phyloP scores from a whole-genome alignment of 2,113 vertebrate genomes.

The Brachypteracias leptosomus region DNA sequence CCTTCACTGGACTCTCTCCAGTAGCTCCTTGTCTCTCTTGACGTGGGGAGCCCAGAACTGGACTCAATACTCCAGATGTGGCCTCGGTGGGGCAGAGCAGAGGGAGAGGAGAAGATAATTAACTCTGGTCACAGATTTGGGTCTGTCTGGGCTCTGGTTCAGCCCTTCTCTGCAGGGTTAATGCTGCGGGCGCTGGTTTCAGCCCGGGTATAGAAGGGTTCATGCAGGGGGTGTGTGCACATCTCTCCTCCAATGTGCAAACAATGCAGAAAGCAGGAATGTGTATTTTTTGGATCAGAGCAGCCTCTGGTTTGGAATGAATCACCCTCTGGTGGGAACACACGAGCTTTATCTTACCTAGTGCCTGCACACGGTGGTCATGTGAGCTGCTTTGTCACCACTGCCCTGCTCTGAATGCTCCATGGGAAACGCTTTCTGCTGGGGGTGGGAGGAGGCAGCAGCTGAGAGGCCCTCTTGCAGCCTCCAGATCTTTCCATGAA shows the following conservation, averaged over 20 bases:
- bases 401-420: background rate
- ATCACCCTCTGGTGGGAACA: background rate
- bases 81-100: background rate
- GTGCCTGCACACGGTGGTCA: background rate
- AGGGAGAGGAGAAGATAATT: background rate
- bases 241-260: background rate
- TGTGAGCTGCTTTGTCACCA: constrained; percentile 13
- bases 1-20: background rate
- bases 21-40: background rate
- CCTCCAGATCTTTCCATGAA: constrained; percentile 55
- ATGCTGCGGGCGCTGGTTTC: background rate
- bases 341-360: background rate
- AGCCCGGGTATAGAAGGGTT: background rate
- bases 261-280: background rate
- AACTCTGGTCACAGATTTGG: background rate
- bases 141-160: background rate
- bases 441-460: background rate
- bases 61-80: background rate
- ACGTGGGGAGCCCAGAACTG: background rate
- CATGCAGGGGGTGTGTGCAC: background rate
- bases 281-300: background rate
- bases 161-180: background rate
- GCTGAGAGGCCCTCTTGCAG: constrained; percentile 22
- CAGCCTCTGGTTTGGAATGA: background rate
- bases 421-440: background rate